phyloP scores from a whole-genome alignment of 2,888 invertebrate species.

The Aplocera efformata region DNA sequence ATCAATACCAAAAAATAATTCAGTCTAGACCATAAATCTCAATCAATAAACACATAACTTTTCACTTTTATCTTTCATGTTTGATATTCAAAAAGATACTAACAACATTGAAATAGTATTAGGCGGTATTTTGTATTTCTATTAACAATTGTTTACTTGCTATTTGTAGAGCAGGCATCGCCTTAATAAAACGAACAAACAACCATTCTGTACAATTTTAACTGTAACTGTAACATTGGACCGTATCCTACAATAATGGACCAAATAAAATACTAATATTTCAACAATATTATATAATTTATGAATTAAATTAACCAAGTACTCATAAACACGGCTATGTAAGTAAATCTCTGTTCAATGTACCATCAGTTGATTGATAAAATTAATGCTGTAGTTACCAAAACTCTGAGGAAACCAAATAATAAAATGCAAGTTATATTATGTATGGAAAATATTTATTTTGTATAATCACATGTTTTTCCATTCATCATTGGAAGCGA shows the following conservation, averaged over 20 bases:
- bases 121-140: no score
- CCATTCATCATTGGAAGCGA: slow-evolving; percentile 25
- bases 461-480: slow-evolving; percentile 17
- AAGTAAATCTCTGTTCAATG: slow-evolving; percentile 1
- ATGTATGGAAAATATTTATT: slow-evolving; percentile 14
- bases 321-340: slow-evolving; percentile 30
- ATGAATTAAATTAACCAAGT: slow-evolving; percentile 43
- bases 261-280: slow-evolving; percentile 75
- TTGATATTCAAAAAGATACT: no score
- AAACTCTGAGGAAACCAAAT: background rate
- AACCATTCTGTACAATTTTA: slow-evolving; percentile 52
- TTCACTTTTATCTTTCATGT: no score
- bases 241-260: slow-evolving; percentile 58
- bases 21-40: no score
- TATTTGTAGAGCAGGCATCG: no score
- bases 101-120: no score
- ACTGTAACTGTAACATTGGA: slow-evolving; percentile 63
- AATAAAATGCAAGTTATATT: slow-evolving; percentile 2
- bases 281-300: slow-evolving; percentile 67
- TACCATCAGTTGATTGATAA: no score
- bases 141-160: no score
- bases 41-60: no score
- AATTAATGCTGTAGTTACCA: no score
- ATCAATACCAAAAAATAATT: no score
- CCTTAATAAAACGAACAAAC: slow-evolving; percentile 40